Percentiles rank a stretch among this genome's conserved stretches.
These are phyloP conservation scores for Thaumetopoea pityocampa DNA, from an alignment of 1,140 invertebrate species.

Conservation along the genomic window DNA sequence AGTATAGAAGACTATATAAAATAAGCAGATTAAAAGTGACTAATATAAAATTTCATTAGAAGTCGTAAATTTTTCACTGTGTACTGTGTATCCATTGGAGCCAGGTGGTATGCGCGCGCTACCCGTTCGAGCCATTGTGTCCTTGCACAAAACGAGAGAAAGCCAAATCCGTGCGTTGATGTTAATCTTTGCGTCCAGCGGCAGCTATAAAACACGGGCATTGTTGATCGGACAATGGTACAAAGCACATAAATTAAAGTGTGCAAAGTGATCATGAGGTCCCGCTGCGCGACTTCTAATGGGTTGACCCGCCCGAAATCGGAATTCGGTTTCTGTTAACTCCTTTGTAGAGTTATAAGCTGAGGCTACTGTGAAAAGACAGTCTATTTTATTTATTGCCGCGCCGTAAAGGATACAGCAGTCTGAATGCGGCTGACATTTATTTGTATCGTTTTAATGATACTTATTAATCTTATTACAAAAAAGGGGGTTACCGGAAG, in stretches of 20 bases:
- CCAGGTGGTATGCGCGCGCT: slow-evolving; percentile 66
- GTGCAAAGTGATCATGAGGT: slow-evolving; percentile 71
- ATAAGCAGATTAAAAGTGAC: no score
- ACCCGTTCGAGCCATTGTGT: slow-evolving; percentile 56
- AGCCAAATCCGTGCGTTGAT: slow-evolving; percentile 61
- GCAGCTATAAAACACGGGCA: slow-evolving; percentile 63
- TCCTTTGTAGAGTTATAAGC: slow-evolving; percentile 25
- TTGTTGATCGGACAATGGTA: slow-evolving; percentile 62
- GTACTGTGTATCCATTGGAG: slow-evolving; percentile 38
- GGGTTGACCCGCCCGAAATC: slow-evolving; percentile 57
- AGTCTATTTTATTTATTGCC: slow-evolving; percentile 25
- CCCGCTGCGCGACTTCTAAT: slow-evolving; percentile 58
- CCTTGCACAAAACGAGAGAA: slow-evolving; percentile 72
- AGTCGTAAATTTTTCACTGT: slow-evolving; percentile 22
- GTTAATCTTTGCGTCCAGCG: slow-evolving; percentile 72
- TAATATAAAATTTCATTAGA: not conserved
- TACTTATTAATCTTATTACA: no score
- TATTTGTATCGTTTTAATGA: no score
- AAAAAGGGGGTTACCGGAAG: no score
- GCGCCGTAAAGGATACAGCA: slow-evolving; percentile 5
- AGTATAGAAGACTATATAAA: no score
- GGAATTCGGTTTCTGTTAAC: no score
- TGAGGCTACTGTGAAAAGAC: slow-evolving; percentile 17
- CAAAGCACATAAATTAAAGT: slow-evolving; percentile 74
- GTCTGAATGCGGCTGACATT: no score